A percentile compares a stretch with the other conserved stretches of the same genome.
phyloP scores from a whole-genome alignment of 1,140 invertebrate species.

The Homarus americanus region DNA sequence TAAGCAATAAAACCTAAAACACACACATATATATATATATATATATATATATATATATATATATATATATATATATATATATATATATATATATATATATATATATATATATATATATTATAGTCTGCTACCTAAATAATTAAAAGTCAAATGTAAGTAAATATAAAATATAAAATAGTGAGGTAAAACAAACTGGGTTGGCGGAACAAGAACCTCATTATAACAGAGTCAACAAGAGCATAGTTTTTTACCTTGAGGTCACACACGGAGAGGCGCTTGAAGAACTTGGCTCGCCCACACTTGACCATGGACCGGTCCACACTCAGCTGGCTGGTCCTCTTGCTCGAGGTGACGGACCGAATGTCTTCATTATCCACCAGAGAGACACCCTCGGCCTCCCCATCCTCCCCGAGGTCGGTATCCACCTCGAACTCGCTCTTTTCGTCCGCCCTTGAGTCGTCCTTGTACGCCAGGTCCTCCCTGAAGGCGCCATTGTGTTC shows the following conservation, averaged over 20 bases:
- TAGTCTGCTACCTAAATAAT: too few species aligned
- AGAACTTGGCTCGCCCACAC: conserved; percentile 70
- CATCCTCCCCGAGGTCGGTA: conserved; percentile 51
- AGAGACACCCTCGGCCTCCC: conserved; percentile 42
- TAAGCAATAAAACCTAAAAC: too few species aligned
- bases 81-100: neutral
- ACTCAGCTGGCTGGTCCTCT: conserved; percentile 61
- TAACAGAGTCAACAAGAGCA: too few species aligned
- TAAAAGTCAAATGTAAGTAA: too few species aligned
- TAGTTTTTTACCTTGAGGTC: conserved; percentile 72
- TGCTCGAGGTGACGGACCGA: conserved; percentile 52
- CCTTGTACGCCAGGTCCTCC: conserved; percentile 43
- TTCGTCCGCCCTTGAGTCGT: conserved; percentile 30
- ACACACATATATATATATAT: too few species aligned
- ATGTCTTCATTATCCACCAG: conserved; percentile 69
- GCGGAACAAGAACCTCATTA: neutral
- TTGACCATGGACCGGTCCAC: conserved; percentile 68
- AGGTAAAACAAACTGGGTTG: too few species aligned
- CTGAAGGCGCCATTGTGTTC: conserved; percentile 58
- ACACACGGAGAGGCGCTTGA: conserved; percentile 69
- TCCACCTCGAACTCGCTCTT: conserved; percentile 52
- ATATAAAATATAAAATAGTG: too few species aligned
- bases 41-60: too few species aligned
- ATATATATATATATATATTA: conserved; percentile 2
- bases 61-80: neutral